A percentile compares a stretch with the other conserved stretches of the same genome.
These are phyloP conservation scores for Rhynchotus rufescens DNA, from an alignment of 2,797 vertebrate species.

Conservation along the genomic window DNA sequence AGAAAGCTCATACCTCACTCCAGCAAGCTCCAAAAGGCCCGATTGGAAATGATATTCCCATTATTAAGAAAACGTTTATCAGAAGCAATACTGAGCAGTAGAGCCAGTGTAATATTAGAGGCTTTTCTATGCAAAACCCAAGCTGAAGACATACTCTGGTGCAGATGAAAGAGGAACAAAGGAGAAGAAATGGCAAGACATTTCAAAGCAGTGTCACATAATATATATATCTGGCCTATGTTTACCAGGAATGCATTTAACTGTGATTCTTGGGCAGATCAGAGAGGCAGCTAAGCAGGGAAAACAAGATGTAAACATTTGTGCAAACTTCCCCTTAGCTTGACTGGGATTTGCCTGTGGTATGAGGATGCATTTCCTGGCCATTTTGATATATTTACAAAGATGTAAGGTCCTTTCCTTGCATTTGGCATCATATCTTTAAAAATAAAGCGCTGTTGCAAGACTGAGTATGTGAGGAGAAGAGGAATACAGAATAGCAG, in stretches of 20 bases:
- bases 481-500: constrained; percentile 79
- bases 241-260: constrained; percentile 8
- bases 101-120: constrained; percentile 25
- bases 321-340: constrained; percentile 40
- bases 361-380: not conserved
- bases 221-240: not conserved
- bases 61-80: constrained; percentile 47
- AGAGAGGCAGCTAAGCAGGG: not conserved
- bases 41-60: constrained; percentile 17
- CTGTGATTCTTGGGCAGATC: constrained; percentile 6
- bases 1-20: constrained; percentile 26
- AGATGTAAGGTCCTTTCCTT: constrained; percentile 25
- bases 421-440: constrained; percentile 63
- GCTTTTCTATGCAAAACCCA: constrained; percentile 17
- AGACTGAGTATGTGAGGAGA: constrained; percentile 36
- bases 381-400: constrained; percentile 1
- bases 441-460: constrained; percentile 65
- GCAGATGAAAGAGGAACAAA: constrained; percentile 25
- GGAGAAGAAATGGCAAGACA: constrained; percentile 22
- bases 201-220: not conserved
- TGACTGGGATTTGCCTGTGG: not conserved
- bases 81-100: constrained; percentile 11
- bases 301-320: not conserved
- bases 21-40: constrained; percentile 23
- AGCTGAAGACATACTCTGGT: not conserved